Evolutionary conservation across 2,113 vertebrate genomes (phyloP), one percentile per base, ranked within the genome.

Genomic region (Ctenodactylus gundi): DNA sequence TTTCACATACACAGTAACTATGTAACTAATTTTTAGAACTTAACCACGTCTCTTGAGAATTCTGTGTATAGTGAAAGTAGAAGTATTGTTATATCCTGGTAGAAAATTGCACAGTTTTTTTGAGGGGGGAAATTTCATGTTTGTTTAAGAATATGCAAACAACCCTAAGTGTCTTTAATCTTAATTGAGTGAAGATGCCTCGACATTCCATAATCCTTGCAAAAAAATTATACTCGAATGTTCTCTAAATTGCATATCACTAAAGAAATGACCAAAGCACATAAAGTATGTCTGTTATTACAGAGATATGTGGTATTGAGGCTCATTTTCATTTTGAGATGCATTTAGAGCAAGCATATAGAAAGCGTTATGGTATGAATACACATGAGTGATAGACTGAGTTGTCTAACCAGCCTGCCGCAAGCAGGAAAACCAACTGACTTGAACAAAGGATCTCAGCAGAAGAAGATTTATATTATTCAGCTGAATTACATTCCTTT

Each of bases 391-490:
- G 93, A 95, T 96, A 72, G 91, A 97, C 76, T 92, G 94, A 95
- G 85, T 93, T 96, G 82, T 92, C 90, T 92, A 91, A 86, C 11
- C 36, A 93, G 84, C 53, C 81, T 95, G 90, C 92, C 88, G 96
- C 65, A 55, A 95, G 96, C 85, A 95, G 73, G 73, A 95, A 96
- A 96, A 89, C 46, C 85, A 96, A 96, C 95, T 75, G 93, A 95
- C 95, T 95, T 93, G 92, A 97, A 97, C 94, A 95, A 95, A 95
- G 81, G 82, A 72, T 93, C 87, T 97, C 95, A 44, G 62, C 67
- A 94, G 88, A 96, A 90, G 68, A 88, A 97, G 94, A 97, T 97
- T 97, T 97, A 97, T 97, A 90, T 82, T 93, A 88, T 94, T 95
- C 88, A 78, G 92, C 78, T 93, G 93, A 97, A 97, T 94, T 97